Base-by-base conservation (phyloP, 1,140 invertebrate genomes). In the Neuroterus valhalla region DNA sequence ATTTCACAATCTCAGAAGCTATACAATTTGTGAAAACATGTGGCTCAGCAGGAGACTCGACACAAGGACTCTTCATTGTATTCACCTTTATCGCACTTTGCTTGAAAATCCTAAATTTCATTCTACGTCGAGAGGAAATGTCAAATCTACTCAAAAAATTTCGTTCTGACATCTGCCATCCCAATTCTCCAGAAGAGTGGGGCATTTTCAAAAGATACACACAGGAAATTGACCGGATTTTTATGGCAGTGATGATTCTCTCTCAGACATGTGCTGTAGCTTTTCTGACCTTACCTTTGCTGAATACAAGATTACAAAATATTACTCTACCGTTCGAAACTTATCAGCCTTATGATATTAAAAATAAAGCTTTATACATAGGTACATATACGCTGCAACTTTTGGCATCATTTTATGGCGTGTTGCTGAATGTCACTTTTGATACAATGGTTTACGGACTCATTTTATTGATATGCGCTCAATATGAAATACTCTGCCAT, bases 401-500 rank as follows among this genome's bases (percentile, higher is more conserved):
- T n/a, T 44, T 77, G 6, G 42, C 69, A 15, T 11, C 48, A 2
- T 21, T 77, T 44, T 71, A 46, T 71, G 83, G 81, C 17, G 80
- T 85, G 6, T 38, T 78, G n/a, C 70, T 81, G 12, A 86, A 85
- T 78, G 72, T 79, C 3, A 80, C 80, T 19, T 72, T 85, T 12
- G 84, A 87, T 78, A 82, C 80, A 23, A 23, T 85, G n/a, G 75
- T 77, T 10, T 78, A 79, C 5, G 81, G 81, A 17, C 78, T 84
- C 45, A 82, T 83, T 0, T 80, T 77, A 62, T 71, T 84, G 45
- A 77, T 78, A 19, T 78, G 77, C 66, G 72, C 71, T 17, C 82
- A 87, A 77, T 76, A 84, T 31, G 66, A 85, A 76, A 79, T 87
- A 19, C 72, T 83, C 19, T 82, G 79, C 52, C 75, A 84, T 67